A percentile compares a stretch with the other conserved stretches of the same genome.
Conservation (phyloP, 1,140 invertebrate genomes). For the Wiebesia pumilae region DNA sequence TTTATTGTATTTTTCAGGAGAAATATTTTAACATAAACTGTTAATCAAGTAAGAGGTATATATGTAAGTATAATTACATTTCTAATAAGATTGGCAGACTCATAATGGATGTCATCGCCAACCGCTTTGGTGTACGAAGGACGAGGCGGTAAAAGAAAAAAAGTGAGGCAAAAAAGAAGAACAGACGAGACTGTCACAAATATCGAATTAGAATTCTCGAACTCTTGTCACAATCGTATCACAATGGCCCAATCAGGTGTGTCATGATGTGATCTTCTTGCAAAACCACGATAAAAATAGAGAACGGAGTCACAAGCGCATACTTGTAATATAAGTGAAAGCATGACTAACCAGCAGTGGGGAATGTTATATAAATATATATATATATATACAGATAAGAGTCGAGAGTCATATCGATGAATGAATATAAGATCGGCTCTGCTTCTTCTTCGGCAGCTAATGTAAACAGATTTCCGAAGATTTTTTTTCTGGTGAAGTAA, state of each 20-base stretch:
- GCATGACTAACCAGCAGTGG: neutral
- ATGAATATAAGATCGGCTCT: too few species aligned
- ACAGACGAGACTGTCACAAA: neutral
- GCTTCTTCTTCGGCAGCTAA: too few species aligned
- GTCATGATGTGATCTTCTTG: neutral
- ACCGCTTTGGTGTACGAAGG: too few species aligned
- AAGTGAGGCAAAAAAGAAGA: neutral
- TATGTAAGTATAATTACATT: too few species aligned
- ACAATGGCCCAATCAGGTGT: slow-evolving; percentile 37
- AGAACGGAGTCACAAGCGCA: neutral
- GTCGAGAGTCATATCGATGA: too few species aligned
- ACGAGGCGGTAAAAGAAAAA: neutral
- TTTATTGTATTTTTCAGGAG: too few species aligned
- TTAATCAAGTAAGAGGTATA: too few species aligned
- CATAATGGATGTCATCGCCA: neutral
- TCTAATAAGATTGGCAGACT: neutral
- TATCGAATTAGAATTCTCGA: slow-evolving; percentile 14
- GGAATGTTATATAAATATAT: neutral
- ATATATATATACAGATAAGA: neutral
- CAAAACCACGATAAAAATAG: neutral
- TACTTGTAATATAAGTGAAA: neutral
- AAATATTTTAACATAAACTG: too few species aligned
- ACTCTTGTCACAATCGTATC: neutral
- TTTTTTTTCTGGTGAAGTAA: too few species aligned
- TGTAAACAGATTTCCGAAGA: too few species aligned